These are phyloP conservation scores for Dicyrtoma fusca DNA, from an alignment of 2,888 invertebrate species.

Conservation along the genomic window DNA sequence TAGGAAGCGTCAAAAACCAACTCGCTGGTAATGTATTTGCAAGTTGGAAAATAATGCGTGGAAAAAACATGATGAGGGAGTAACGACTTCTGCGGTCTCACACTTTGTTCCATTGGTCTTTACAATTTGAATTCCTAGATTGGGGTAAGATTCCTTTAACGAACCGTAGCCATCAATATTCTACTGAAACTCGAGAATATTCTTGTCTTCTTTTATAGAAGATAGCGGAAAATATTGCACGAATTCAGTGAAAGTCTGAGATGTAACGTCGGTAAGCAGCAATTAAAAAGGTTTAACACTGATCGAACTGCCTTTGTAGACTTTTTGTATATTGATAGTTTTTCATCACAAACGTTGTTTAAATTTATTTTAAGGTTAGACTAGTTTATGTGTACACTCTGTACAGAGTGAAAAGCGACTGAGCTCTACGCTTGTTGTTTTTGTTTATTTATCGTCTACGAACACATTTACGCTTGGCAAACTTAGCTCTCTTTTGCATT, in stretches of 20 bases:
- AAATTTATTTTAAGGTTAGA: conserved; percentile 6
- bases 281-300: neutral
- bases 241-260: neutral
- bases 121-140: neutral
- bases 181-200: neutral
- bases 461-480: neutral
- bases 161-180: neutral
- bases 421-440: no score
- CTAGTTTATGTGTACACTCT: no score
- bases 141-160: neutral
- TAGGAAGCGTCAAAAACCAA: neutral
- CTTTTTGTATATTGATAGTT: neutral
- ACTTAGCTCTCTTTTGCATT: neutral
- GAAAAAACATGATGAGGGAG: neutral
- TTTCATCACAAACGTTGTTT: neutral
- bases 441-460: neutral
- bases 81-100: neutral
- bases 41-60: neutral
- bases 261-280: neutral
- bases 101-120: neutral
- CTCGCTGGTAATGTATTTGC: neutral
- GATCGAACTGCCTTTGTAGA: neutral
- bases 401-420: no score
- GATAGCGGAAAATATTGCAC: neutral
- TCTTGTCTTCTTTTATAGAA: neutral